Percentiles rank a stretch among this genome's conserved stretches.
phyloP scores from a whole-genome alignment of 2,888 invertebrate genomes.

The Norana najaformis region DNA sequence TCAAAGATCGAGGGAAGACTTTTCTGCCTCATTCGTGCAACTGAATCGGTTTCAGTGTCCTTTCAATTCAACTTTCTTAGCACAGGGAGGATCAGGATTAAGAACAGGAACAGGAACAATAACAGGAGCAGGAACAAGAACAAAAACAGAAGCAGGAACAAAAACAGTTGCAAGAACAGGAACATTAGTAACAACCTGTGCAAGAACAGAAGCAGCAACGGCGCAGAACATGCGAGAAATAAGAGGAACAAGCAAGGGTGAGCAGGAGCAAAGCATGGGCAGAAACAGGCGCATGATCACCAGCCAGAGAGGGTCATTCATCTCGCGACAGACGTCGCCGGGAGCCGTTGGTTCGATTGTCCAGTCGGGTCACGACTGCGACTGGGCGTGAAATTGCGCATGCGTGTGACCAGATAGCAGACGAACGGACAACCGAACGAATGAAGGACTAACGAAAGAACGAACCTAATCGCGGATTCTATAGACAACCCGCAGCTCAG shows the following conservation, averaged over 20 bases:
- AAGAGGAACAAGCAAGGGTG: too few species aligned
- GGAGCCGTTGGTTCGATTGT: neutral
- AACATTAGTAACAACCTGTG: too few species aligned
- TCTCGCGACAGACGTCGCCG: neutral
- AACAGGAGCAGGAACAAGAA: neutral
- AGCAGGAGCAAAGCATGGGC: neutral
- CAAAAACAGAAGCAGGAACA: neutral
- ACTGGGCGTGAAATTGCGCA: conserved; percentile 1
- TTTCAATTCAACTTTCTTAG: neutral
- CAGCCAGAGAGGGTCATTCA: neutral
- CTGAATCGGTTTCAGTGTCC: neutral
- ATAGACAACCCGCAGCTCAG: too few species aligned
- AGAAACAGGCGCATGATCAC: neutral
- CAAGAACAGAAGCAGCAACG: neutral
- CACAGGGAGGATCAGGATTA: too few species aligned
- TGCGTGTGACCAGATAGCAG: conserved; percentile 13
- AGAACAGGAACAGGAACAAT: neutral
- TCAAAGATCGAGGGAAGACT: neutral
- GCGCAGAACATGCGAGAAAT: too few species aligned
- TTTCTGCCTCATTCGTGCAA: neutral
- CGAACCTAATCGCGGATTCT: too few species aligned
- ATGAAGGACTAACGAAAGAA: neutral
- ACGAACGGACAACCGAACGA: neutral
- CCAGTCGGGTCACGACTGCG: neutral
- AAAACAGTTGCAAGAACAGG: neutral